Percentiles rank a stretch among this genome's conserved stretches.
phyloP scores from a whole-genome alignment of 2,888 invertebrate species.

The Leptarthrus brevirostris region DNA sequence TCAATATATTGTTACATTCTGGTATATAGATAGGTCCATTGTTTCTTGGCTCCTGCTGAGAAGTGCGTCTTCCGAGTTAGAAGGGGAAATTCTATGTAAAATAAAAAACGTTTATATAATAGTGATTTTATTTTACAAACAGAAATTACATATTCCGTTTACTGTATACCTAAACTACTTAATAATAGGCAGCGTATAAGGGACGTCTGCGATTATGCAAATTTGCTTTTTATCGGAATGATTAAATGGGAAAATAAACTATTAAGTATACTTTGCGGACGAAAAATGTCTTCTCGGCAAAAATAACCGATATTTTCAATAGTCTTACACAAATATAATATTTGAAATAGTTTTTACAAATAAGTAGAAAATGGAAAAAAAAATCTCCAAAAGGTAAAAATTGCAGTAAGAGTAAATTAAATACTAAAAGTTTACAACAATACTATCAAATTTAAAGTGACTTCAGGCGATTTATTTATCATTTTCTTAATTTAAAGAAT shows the following conservation, averaged over 20 bases:
- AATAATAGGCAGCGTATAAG: background rate
- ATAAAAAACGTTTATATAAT: background rate
- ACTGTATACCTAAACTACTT: background rate
- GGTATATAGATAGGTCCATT: too few relatives aligned
- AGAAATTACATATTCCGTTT: constrained; percentile 4
- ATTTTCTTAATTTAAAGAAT: background rate
- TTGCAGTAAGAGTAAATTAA: constrained; percentile 12
- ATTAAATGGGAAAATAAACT: background rate
- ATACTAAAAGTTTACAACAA: constrained; percentile 15
- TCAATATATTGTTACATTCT: too few relatives aligned
- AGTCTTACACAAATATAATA: background rate
- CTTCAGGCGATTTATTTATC: background rate
- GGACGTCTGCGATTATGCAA: background rate
- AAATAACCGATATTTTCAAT: background rate
- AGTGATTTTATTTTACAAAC: constrained; percentile 19
- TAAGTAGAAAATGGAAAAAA: constrained; percentile 15
- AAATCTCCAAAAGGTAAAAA: background rate
- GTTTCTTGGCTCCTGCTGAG: too few relatives aligned
- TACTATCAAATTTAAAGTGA: constrained; percentile 5
- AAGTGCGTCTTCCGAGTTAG: too few relatives aligned
- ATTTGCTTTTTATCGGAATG: background rate
- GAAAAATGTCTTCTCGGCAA: background rate
- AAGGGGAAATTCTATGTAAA: too few relatives aligned
- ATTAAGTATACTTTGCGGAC: background rate
- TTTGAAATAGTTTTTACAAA: background rate